Conservation (phyloP, 2,113 vertebrate genomes). For the Saccopteryx bilineata region DNA sequence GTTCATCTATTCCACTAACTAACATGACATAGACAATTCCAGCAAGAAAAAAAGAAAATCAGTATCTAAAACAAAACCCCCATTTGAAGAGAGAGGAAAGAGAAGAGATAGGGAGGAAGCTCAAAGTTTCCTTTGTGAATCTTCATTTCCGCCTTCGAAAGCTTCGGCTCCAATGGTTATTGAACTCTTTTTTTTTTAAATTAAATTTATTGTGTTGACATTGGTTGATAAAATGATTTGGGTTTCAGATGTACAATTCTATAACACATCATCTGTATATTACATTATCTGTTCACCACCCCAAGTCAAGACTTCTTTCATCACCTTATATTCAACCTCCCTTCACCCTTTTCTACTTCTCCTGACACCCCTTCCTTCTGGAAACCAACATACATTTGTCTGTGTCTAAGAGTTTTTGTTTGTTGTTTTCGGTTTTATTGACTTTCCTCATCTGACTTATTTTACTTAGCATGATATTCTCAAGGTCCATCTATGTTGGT, state of each 20-base stretch:
- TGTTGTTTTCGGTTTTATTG: not conserved
- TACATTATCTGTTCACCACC: not conserved
- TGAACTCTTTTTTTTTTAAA: not conserved
- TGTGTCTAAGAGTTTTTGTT: not conserved
- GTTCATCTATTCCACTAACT: conserved; percentile 32
- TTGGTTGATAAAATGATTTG: not conserved
- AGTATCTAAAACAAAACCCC: not conserved
- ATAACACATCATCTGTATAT: not conserved
- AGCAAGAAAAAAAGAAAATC: conserved; percentile 20
- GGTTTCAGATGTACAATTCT: not conserved
- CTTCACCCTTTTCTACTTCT: not conserved
- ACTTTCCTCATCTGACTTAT: not conserved
- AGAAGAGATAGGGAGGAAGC: not conserved
- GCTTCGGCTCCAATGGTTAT: not conserved
- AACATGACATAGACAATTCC: conserved; percentile 39
- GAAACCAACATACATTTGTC: too few species aligned
- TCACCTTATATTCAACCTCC: not conserved
- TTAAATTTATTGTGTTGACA: not conserved
- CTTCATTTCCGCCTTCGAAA: not conserved
- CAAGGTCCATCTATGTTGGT: not conserved
- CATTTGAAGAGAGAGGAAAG: not conserved
- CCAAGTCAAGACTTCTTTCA: not conserved
- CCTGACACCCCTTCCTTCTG: not conserved
- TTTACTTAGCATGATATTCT: not conserved
- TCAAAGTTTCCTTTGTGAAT: not conserved